A percentile compares a stretch with the other conserved stretches of the same genome.
Conservation (phyloP, 53 echinoderm and acorn worm species). For the Pentamera pediparva region DNA sequence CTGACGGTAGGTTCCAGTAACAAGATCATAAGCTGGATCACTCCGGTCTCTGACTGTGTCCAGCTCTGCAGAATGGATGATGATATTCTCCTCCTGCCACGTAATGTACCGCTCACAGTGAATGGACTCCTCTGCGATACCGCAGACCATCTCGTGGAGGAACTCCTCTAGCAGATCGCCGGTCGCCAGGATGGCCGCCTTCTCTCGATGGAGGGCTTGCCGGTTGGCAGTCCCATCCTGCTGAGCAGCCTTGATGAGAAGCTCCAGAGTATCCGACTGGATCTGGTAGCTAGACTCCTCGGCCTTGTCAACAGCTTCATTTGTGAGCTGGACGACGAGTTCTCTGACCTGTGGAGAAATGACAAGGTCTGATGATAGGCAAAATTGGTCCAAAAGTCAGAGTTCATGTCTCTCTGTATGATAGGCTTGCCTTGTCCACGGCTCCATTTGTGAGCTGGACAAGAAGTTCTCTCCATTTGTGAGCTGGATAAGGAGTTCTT, state of each 20-base stretch:
- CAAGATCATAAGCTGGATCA: conserved; percentile 85
- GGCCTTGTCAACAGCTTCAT: conserved; percentile 44
- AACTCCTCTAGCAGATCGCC: conserved; percentile 66
- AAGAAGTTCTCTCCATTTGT: background rate
- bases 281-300: conserved; percentile 17
- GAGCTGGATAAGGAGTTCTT: background rate
- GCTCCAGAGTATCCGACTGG: background rate
- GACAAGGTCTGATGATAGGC: too few species aligned
- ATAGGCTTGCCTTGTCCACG: too few species aligned
- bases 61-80: conserved; percentile 79
- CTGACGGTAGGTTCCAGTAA: conserved; percentile 67
- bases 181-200: conserved; percentile 38
- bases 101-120: conserved; percentile 40
- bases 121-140: conserved; percentile 46
- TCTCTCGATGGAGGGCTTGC: conserved; percentile 42
- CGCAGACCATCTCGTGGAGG: conserved; percentile 22
- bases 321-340: conserved; percentile 34
- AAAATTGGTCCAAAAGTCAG: too few species aligned
- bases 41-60: conserved; percentile 25
- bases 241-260: conserved; percentile 26
- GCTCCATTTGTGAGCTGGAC: too few species aligned
- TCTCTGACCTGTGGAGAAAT: conserved; percentile 28
- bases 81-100: conserved; percentile 45
- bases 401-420: too few species aligned
- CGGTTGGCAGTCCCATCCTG: conserved; percentile 27